Base-by-base conservation (phyloP, 2,797 vertebrate species). In the Lepus townsendii region DNA sequence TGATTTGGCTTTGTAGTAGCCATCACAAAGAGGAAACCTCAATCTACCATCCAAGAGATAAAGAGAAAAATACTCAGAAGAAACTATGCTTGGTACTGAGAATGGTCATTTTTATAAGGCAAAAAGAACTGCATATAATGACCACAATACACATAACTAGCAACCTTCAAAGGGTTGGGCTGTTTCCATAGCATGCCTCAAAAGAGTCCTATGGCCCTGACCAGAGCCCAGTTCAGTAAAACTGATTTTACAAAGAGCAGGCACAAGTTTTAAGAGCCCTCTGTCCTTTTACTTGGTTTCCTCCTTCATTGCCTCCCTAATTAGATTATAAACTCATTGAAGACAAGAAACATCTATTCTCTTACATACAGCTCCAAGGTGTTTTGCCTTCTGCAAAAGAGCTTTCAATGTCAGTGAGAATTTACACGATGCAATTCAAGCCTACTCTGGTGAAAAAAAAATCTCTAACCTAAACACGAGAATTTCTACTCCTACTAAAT, bases 381-480 rank as follows among this genome's bases (percentile, higher is more conserved):
- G 14, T 13, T 95, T 76, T 52, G 10, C 27, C 47, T 42, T 91
- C 38, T 69, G 13, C 30, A 66, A 66, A 75, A 91, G 20, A 77
- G 12, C 27, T 84, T 60, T 78, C 35, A 77, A 10, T 66, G 11
- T 66, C 26, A 94, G 35, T 38, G 42, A 85, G 71, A 90, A 93
- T 90, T 52, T 88, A 52, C 76, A 86, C 4, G 83, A 11, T 17
- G 13, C 83, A 95, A 87, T 76, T 88, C 88, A 88, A 94, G 60
- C 47, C 54, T 85, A 60, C 14, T 68, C 42, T 89, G 71, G 68
- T 78, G 91, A 90, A 96, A 87, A 88, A 90, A 95, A 83, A 86
- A 66, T 85, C 72, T 79, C 62, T 91, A 84, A 80, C 17, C 30
- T 85, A 75, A 93, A 90, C 57, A 80, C 0, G 68, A 57, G 17